Base-by-base conservation (phyloP, 2,888 invertebrate species). In the Timema podura region DNA sequence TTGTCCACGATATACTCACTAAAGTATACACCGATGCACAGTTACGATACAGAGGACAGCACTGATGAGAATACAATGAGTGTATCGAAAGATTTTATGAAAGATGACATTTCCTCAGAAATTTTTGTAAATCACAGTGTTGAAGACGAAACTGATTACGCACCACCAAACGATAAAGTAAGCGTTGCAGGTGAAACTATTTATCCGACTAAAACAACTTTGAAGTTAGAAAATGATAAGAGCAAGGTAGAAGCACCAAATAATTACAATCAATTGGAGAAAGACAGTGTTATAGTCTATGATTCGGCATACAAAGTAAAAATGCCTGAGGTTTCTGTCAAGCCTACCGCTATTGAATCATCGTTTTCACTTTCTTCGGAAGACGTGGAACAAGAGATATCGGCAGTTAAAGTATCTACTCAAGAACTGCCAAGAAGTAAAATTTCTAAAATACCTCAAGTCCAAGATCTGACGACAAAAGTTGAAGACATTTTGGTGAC, bases 1-100 rank as follows among this genome's bases (percentile, higher is more conserved):
- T 72, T 75, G 64, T 73, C 74, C 47, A 78, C 78, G n/a, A 72
- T 76, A 8, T 77, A 76, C 69, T 76, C 77, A 0, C 76, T 77
- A 69, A 68, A 76, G 16, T 77, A 77, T 67, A 76, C 76, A 11
- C 70, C 73, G 1, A 70, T 75, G 46, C 72, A 75, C 49, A 72
- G 72, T 16, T 71, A 68, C 8, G 73, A 68, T 9, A 69, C 70
- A 16, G 73, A 30, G 10, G 13, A 48, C 10, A 68, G 15, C 48
- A 15, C 48, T 48, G 64, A 68, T 45, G 73, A 69, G n/a, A 74
- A 75, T 46, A 75, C 74, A 69, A 75, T 77, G 7, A 77, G 75
- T 77, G 75, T 77, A 6, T 76, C 77, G 5, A 74, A 77, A 67
- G 69, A 75, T 44, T 71, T 46, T 45, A 66, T 65, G 61, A 68